A percentile compares a stretch with the other conserved stretches of the same genome.
Conservation (phyloP, 2,888 invertebrate genomes). For the Baccha elongata region DNA sequence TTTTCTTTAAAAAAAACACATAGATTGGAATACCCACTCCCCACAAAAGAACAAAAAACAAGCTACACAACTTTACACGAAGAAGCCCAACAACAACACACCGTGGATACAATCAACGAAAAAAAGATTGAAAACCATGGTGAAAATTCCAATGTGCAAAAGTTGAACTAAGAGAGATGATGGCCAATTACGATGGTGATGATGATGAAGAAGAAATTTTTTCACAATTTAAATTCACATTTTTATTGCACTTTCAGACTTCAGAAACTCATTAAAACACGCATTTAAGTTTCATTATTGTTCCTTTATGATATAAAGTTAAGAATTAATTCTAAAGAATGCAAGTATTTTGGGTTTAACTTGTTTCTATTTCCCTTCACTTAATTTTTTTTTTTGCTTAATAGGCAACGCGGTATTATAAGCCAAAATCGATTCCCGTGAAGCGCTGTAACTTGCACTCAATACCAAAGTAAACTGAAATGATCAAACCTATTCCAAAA, state of each 20-base stretch:
- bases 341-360: not conserved
- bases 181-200: slow-evolving; percentile 66
- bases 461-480: slow-evolving; percentile 65
- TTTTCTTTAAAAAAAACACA: not conserved
- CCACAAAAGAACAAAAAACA: slow-evolving; percentile 51
- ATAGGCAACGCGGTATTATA: slow-evolving; percentile 53
- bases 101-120: slow-evolving; percentile 17
- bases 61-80: slow-evolving; percentile 54
- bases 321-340: slow-evolving; percentile 15
- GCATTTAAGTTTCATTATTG: not conserved
- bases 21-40: slow-evolving; percentile 30
- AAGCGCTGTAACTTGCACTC: slow-evolving; percentile 60
- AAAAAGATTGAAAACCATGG: slow-evolving; percentile 54
- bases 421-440: slow-evolving; percentile 35
- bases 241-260: slow-evolving; percentile 16
- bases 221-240: slow-evolving; percentile 45
- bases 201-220: slow-evolving; percentile 56
- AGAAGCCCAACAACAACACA: slow-evolving; percentile 56
- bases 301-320: not conserved
- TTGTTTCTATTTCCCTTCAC: slow-evolving; percentile 49
- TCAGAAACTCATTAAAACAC: not conserved
- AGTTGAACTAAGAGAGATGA: slow-evolving; percentile 68
- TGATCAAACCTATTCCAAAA: slow-evolving; percentile 60
- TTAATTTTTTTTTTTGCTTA: slow-evolving; percentile 22
- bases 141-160: slow-evolving; percentile 73